phyloP scores from a whole-genome alignment of 2,888 invertebrate species.

The Heteromurus nitidus region DNA sequence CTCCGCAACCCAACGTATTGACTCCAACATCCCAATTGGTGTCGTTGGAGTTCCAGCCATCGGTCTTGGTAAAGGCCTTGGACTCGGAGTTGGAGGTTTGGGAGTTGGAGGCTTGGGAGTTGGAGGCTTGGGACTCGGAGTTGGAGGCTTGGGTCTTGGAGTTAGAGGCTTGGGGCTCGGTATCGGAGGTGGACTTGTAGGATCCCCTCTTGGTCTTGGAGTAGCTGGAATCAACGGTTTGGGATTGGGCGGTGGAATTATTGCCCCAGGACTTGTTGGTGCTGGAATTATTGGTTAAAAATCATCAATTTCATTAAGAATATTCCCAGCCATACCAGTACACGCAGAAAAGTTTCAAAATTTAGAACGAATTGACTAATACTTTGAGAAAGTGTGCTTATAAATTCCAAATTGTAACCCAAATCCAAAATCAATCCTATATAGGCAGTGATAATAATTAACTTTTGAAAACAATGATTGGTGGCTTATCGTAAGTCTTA shows the following conservation, averaged over 20 bases:
- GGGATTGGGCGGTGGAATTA: constrained; percentile 7
- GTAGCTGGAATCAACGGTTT: background rate
- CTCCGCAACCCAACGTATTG: constrained; percentile 24
- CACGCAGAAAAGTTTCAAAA: too few relatives aligned
- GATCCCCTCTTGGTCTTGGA: constrained; percentile 12
- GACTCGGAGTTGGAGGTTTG: background rate
- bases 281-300: constrained; percentile 40
- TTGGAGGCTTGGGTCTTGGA: background rate
- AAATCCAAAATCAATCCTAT: too few relatives aligned
- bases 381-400: too few relatives aligned
- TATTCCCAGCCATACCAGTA: too few relatives aligned
- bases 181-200: constrained; percentile 11
- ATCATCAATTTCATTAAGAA: too few relatives aligned
- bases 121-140: background rate
- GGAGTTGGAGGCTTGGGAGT: constrained; percentile 1
- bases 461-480: too few relatives aligned
- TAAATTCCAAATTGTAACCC: too few relatives aligned
- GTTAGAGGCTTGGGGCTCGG: background rate
- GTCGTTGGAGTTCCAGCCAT: constrained; percentile 20
- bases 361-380: too few relatives aligned
- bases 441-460: too few relatives aligned
- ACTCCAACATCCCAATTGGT: constrained; percentile 29
- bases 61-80: constrained; percentile 2
- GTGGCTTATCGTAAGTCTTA: too few relatives aligned
- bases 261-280: constrained; percentile 10